Evolutionary conservation across 2,113 vertebrate species (phyloP).

Genomic region (Vimba vimba): DNA sequence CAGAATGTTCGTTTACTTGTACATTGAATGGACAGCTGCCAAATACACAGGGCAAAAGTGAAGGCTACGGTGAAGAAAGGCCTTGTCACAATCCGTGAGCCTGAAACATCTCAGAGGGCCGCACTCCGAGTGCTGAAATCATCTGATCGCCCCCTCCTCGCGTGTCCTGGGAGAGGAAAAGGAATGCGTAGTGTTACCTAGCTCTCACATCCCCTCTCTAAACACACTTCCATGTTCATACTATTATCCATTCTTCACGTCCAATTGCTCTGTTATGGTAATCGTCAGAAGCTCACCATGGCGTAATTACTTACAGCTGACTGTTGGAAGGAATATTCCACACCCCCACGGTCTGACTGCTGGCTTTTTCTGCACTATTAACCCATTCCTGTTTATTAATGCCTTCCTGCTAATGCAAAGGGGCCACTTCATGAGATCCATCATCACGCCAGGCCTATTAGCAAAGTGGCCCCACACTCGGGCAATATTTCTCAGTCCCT

Average conservation of each 20-base stretch:
- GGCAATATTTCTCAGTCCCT: constrained; percentile 59
- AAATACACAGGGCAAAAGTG: constrained; percentile 45
- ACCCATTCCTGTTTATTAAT: constrained; percentile 99
- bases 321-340: constrained; percentile 98
- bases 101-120: constrained; percentile 60
- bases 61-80: constrained; percentile 47
- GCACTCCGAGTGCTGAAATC: constrained; percentile 56
- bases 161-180: constrained; percentile 49
- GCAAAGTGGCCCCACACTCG: constrained; percentile 66
- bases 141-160: constrained; percentile 41
- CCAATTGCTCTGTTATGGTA: constrained; percentile 99
- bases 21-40: constrained; percentile 60
- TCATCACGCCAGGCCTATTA: constrained; percentile 85
- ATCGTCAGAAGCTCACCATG: constrained; percentile 97
- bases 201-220: constrained; percentile 83
- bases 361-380: constrained; percentile 99
- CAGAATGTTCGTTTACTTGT: constrained; percentile 59
- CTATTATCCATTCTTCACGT: constrained; percentile 99
- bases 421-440: constrained; percentile 84
- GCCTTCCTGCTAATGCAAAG: constrained; percentile 92
- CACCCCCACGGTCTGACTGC: constrained; percentile 93
- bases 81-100: constrained; percentile 64
- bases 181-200: constrained; percentile 74
- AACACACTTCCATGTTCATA: constrained; percentile 94
- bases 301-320: constrained; percentile 99